phyloP scores from a whole-genome alignment of 2,797 vertebrate species.

The Pseudocheirus occidentalis region DNA sequence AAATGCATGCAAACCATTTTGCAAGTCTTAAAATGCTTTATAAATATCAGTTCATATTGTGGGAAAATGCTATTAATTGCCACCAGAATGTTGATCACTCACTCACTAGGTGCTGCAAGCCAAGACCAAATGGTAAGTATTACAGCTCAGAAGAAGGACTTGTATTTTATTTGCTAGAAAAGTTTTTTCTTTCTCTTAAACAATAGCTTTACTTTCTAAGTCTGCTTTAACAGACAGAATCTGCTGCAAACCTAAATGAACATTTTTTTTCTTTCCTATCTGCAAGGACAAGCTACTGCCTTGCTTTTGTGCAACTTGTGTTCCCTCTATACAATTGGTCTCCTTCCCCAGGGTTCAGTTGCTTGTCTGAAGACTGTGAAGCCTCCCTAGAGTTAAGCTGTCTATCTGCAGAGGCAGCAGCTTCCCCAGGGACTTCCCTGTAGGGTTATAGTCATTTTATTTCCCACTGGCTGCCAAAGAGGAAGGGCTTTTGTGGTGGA shows the following conservation, averaged over 20 bases:
- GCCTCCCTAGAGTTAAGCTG: slow-evolving; percentile 44
- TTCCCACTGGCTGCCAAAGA: slow-evolving; percentile 49
- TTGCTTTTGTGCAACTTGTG: slow-evolving; percentile 37
- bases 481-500: slow-evolving; percentile 47
- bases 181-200: slow-evolving; percentile 10
- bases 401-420: neutral
- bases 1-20: neutral
- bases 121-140: slow-evolving; percentile 2
- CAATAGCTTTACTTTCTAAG: slow-evolving; percentile 2
- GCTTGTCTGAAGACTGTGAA: slow-evolving; percentile 47
- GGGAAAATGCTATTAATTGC: neutral
- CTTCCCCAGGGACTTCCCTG: slow-evolving; percentile 56
- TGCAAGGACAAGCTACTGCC: neutral
- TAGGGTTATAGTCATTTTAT: slow-evolving; percentile 50
- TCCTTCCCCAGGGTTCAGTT: slow-evolving; percentile 9
- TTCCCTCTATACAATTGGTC: slow-evolving; percentile 36
- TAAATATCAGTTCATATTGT: neutral
- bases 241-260: neutral
- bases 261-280: neutral
- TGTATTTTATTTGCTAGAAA: neutral
- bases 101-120: neutral
- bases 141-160: slow-evolving; percentile 2
- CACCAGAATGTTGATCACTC: neutral
- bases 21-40: neutral
- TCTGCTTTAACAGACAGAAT: neutral